Conservation (phyloP, 2,888 invertebrate species). For the Lithophane leautieri region DNA sequence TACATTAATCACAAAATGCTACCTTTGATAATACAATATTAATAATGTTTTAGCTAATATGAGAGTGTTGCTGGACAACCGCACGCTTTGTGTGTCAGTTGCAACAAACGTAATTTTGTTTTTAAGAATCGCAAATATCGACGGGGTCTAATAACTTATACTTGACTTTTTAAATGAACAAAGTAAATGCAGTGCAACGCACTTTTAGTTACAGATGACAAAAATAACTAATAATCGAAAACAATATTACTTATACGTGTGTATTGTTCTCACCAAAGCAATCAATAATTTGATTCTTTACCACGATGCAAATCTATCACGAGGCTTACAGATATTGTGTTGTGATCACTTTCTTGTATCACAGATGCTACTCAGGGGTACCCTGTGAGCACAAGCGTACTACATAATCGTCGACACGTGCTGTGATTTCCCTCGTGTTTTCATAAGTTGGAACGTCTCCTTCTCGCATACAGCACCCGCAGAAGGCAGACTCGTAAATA, state of each 20-base stretch:
- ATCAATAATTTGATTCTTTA: constrained; percentile 79
- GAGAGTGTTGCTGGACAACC: constrained; percentile 64
- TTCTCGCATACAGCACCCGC: constrained; percentile 96
- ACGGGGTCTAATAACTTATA: constrained; percentile 16
- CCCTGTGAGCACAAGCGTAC: constrained; percentile 87
- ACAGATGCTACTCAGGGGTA: constrained; percentile 88
- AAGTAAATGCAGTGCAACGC: constrained; percentile 43
- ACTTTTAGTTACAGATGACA: constrained; percentile 76
- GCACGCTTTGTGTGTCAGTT: constrained; percentile 71
- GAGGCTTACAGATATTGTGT: constrained; percentile 88
- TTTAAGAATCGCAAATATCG: constrained; percentile 41
- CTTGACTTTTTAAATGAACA: constrained; percentile 16
- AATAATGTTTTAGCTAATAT: constrained; percentile 58
- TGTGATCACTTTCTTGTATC: constrained; percentile 89
- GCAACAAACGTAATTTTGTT: constrained; percentile 57
- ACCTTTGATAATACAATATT: constrained; percentile 58
- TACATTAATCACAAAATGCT: constrained; percentile 60
- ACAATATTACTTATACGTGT: constrained; percentile 65
- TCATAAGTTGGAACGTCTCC: constrained; percentile 92
- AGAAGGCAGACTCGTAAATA: constrained; percentile 92
- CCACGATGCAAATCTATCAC: constrained; percentile 86
- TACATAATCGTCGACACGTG: constrained; percentile 86
- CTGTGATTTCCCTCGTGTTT: constrained; percentile 86
- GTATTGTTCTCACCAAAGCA: constrained; percentile 82
- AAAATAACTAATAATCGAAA: constrained; percentile 76